Percentiles rank a stretch among this genome's conserved stretches.
Evolutionary conservation across 2,113 vertebrate species (phyloP).

Genomic region (Hyaena hyaena): DNA sequence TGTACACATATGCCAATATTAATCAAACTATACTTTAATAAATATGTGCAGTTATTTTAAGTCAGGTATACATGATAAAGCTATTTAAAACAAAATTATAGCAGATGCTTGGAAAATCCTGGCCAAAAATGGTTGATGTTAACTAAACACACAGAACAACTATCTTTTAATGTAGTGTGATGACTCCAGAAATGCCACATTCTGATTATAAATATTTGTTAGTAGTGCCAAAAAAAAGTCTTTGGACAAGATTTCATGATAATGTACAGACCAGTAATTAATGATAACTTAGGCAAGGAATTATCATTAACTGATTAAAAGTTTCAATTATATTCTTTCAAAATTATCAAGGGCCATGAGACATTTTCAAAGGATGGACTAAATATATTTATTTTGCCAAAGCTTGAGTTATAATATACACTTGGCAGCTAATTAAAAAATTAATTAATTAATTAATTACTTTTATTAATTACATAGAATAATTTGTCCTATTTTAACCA

Average conservation of each 20-base stretch:
- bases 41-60: not conserved
- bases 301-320: not conserved
- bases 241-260: conserved; percentile 13
- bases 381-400: not conserved
- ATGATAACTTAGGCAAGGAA: conserved; percentile 27
- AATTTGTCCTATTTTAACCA: conserved; percentile 17
- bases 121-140: not conserved
- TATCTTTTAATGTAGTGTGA: not conserved
- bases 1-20: not conserved
- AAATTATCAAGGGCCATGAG: not conserved
- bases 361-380: not conserved
- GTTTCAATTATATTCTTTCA: conserved; percentile 31
- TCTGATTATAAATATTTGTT: conserved; percentile 9
- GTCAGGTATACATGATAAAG: not conserved
- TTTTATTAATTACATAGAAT: not conserved
- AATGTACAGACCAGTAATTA: not conserved
- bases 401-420: not conserved
- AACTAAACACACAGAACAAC: not conserved
- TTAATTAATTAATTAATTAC: not conserved
- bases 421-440: not conserved
- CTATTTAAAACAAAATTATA: not conserved
- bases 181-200: conserved; percentile 21
- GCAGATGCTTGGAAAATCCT: conserved; percentile 5
- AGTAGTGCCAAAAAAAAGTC: conserved; percentile 20
- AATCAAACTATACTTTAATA: not conserved